Evolutionary conservation across 2,888 invertebrate genomes (phyloP).

Genomic region (Drosophila imparisetae): DNA sequence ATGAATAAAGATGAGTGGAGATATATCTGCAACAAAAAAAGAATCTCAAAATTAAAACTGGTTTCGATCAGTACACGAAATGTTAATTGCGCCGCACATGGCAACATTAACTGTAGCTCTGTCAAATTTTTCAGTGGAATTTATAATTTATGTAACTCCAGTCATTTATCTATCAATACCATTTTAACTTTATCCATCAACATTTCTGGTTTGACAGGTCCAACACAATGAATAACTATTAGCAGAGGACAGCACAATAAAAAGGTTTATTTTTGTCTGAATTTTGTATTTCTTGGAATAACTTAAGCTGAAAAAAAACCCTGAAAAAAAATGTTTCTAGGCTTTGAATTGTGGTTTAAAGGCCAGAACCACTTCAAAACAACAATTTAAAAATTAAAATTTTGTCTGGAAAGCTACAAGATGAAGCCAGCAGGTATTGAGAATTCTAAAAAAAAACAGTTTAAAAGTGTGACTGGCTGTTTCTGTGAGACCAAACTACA

Average conservation of each 20-base stretch:
- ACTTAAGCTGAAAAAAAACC: neutral
- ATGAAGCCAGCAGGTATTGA: neutral
- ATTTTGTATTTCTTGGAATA: neutral
- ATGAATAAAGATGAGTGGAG: constrained; percentile 23
- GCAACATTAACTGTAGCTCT: constrained; percentile 3
- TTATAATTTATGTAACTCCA: constrained; percentile 3
- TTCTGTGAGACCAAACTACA: neutral
- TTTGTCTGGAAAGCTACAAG: neutral
- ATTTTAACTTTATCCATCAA: neutral
- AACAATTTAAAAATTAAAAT: neutral
- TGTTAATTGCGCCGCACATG: constrained; percentile 7
- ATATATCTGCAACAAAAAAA: neutral
- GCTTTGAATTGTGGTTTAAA: neutral
- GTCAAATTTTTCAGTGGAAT: neutral
- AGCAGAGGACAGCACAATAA: neutral
- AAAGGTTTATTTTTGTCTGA: neutral
- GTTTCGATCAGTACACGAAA: constrained; percentile 9
- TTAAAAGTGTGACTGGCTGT: neutral
- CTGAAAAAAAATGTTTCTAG: neutral
- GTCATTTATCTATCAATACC: neutral
- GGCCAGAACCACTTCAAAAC: neutral
- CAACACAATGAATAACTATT: neutral
- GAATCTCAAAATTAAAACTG: constrained; percentile 3
- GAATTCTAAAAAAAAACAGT: neutral
- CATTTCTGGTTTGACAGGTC: neutral